Base-by-base conservation (phyloP, 2,888 invertebrate species). In the Lochmaea capreae region DNA sequence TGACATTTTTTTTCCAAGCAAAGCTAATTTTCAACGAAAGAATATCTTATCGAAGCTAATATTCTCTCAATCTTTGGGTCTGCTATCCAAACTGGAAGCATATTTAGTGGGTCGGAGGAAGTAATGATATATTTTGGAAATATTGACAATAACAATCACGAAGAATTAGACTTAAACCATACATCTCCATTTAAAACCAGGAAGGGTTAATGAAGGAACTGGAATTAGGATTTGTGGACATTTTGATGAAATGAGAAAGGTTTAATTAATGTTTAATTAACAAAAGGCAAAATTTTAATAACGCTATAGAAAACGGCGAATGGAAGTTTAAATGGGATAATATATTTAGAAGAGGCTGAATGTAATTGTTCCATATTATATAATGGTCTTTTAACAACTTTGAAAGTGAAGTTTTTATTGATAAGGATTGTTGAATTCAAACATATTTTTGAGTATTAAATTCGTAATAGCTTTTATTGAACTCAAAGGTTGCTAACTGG, bases 211-310 rank as follows among this genome's bases (percentile, higher is more conserved):
- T 52, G 52, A 52, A n/a, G 8, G 49, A 49, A n/a, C 14, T n/a
- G 49, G 8, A 52, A 52, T 52, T 52, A 5, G n/a, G 52, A 52
- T n/a, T 52, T n/a, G 52, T 52, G 52, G 52, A 52, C 52, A 52
- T n/a, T 52, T 52, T 52, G 52, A 52, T 52, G 5, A n/a, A 52
- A 52, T 52, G 52, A 5, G n/a, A 52, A 52, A 14, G 52, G 52
- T 52, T 52, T n/a, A 52, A 52, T 49, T 49, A n/a, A 49, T 49
- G 49, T 49, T 49, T 49, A 49, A 49, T 52, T 52, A 52, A 52
- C 52, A 52, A 52, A 52, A 52, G 52, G 52, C 52, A 52, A n/a
- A 52, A 52, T 52, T 52, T 52, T 52, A 52, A 52, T 52, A 52
- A 52, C 52, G n/a, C 52, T 52, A 52, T 52, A 52, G 52, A 52